phyloP scores from a whole-genome alignment of 2,113 vertebrate genomes.

The Ammospiza nelsoni region DNA sequence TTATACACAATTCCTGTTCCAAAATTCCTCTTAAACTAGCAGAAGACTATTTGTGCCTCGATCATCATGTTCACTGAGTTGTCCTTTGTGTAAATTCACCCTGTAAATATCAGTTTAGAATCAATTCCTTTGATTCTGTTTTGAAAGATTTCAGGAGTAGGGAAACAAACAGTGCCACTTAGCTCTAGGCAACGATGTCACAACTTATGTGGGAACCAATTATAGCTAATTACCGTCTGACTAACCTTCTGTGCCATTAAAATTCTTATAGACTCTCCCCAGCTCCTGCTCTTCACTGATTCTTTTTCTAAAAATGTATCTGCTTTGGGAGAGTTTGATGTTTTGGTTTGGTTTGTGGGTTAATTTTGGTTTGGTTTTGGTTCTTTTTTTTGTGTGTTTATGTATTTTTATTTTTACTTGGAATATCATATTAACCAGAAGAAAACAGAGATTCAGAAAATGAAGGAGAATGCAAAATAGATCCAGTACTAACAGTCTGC shows the following conservation, averaged over 20 bases:
- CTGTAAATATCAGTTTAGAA: background rate
- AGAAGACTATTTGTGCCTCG: background rate
- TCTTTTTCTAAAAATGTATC: background rate
- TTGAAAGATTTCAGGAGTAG: background rate
- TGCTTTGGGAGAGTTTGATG: background rate
- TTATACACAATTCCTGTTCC: background rate
- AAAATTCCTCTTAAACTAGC: background rate
- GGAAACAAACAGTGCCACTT: background rate
- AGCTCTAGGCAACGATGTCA: background rate
- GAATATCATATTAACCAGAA: background rate
- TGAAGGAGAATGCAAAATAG: background rate
- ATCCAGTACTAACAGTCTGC: background rate
- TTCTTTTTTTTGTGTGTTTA: background rate
- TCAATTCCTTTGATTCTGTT: background rate
- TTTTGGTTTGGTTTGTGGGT: background rate
- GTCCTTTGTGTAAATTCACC: background rate
- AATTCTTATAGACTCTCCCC: background rate
- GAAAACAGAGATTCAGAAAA: background rate
- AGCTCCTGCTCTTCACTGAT: background rate
- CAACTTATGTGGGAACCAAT: background rate
- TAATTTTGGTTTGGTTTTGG: background rate
- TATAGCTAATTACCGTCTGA: conserved; percentile 1
- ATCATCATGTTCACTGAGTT: background rate
- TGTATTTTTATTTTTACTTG: background rate
- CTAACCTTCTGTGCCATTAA: background rate